Percentiles rank a stretch among this genome's conserved stretches.
These are phyloP conservation scores for Celastrina argiolus DNA, from an alignment of 2,888 invertebrate species.

Conservation along the genomic window DNA sequence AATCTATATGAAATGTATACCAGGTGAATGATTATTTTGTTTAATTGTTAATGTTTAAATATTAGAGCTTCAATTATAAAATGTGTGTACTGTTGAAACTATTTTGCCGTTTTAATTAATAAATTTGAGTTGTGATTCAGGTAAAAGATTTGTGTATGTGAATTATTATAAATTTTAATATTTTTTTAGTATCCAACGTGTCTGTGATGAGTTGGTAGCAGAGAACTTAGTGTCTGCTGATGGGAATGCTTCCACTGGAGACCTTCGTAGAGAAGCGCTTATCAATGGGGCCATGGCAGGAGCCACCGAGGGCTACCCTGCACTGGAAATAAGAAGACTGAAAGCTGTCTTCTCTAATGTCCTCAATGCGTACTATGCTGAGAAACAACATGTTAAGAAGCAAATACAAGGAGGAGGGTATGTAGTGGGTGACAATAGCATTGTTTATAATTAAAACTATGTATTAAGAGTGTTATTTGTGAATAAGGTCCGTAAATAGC, in stretches of 20 bases:
- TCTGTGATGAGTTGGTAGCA: slow-evolving; percentile 61
- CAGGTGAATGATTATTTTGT: slow-evolving; percentile 73
- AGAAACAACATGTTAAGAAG: slow-evolving; percentile 96
- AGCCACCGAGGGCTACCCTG: slow-evolving; percentile 81
- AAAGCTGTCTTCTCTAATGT: slow-evolving; percentile 86
- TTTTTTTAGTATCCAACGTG: slow-evolving; percentile 59
- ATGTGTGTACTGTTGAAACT: too few species aligned
- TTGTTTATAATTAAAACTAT: too few species aligned
- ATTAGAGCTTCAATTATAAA: too few species aligned
- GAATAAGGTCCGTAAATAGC: too few species aligned
- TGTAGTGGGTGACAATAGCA: too few species aligned
- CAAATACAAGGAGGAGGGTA: slow-evolving; percentile 92
- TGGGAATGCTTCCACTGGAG: slow-evolving; percentile 56
- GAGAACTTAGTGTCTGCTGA: slow-evolving; percentile 63
- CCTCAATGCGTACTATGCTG: slow-evolving; percentile 91
- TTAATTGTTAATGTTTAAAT: too few species aligned
- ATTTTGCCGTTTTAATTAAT: too few species aligned
- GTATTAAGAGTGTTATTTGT: too few species aligned
- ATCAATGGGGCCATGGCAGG: slow-evolving; percentile 67
- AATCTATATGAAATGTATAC: slow-evolving; percentile 94
- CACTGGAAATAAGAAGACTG: slow-evolving; percentile 86
- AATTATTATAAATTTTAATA: too few species aligned
- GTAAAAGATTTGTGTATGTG: too few species aligned
- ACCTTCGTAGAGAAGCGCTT: slow-evolving; percentile 62
- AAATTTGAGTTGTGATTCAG: too few species aligned